A percentile compares a stretch with the other conserved stretches of the same genome.
Conservation (phyloP, 2,888 invertebrate species). For the Dermolepida albohirtum region DNA sequence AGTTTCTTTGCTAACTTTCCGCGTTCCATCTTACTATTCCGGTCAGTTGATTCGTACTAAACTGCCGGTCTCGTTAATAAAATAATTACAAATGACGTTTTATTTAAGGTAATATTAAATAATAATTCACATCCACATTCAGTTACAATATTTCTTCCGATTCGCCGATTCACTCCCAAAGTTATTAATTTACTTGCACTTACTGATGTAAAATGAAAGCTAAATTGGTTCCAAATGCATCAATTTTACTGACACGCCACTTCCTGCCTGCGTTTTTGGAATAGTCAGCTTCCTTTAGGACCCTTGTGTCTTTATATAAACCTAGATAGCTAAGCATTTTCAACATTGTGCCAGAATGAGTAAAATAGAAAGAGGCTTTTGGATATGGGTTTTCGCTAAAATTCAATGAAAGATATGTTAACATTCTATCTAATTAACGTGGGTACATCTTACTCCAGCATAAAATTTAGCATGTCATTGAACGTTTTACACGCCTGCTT, state of each 20-base stretch:
- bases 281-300: conserved; percentile 70
- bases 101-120: too few relatives aligned
- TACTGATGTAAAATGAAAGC: conserved; percentile 74
- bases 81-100: too few relatives aligned
- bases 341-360: conserved; percentile 85
- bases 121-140: too few relatives aligned
- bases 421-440: conserved; percentile 41
- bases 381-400: conserved; percentile 54
- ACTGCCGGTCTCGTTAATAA: too few relatives aligned
- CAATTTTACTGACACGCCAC: conserved; percentile 75
- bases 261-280: conserved; percentile 61
- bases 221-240: conserved; percentile 83
- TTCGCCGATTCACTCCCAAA: too few relatives aligned
- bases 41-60: too few relatives aligned
- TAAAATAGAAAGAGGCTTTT: conserved; percentile 75
- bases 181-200: conserved; percentile 40
- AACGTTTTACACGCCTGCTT: conserved; percentile 82
- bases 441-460: conserved; percentile 68
- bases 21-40: too few relatives aligned
- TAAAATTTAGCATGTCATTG: conserved; percentile 75
- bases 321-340: conserved; percentile 81
- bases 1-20: too few relatives aligned
- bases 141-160: too few relatives aligned
- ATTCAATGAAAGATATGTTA: background rate
- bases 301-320: conserved; percentile 75